Percentiles rank a stretch among this genome's conserved stretches.
Conservation (phyloP, 2,113 vertebrate species). For the Scortum barcoo region DNA sequence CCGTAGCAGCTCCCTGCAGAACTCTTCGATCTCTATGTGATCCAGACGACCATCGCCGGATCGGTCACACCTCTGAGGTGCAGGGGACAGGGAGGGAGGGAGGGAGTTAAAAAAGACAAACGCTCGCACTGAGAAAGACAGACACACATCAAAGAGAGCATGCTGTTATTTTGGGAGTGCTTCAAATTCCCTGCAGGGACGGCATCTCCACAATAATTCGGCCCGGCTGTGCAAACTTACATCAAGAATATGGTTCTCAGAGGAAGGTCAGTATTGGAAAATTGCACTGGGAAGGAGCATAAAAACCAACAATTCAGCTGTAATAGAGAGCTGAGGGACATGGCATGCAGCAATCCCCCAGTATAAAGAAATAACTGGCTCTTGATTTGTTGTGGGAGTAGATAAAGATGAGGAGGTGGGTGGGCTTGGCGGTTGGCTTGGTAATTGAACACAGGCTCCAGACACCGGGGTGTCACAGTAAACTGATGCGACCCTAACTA, state of each 20-base stretch:
- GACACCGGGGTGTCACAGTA: conserved; percentile 27
- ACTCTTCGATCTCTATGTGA: conserved; percentile 92
- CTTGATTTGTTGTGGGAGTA: conserved; percentile 45
- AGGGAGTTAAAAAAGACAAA: conserved; percentile 19
- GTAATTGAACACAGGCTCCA: conserved; percentile 66
- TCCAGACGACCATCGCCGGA: conserved; percentile 90
- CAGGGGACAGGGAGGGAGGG: neutral
- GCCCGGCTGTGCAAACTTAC: conserved; percentile 37
- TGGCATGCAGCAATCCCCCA: conserved; percentile 46
- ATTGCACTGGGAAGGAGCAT: conserved; percentile 25
- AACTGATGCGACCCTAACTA: conserved; percentile 8
- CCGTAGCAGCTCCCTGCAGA: conserved; percentile 91
- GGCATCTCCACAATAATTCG: conserved; percentile 32
- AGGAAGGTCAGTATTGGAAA: conserved; percentile 26
- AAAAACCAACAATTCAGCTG: conserved; percentile 43
- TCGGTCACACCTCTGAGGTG: conserved; percentile 89
- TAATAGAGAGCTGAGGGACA: conserved; percentile 42
- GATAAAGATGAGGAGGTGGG: conserved; percentile 7
- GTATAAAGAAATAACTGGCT: conserved; percentile 55
- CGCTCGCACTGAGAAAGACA: neutral
- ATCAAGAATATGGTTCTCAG: conserved; percentile 26
- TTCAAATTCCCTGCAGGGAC: conserved; percentile 24
- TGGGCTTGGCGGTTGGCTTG: conserved; percentile 29
- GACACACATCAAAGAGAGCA: neutral
- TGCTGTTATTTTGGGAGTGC: conserved; percentile 46